These are phyloP conservation scores for Henricia sp. DNA, from an alignment of 53 echinoderm and acorn worm species.

Conservation along the genomic window DNA sequence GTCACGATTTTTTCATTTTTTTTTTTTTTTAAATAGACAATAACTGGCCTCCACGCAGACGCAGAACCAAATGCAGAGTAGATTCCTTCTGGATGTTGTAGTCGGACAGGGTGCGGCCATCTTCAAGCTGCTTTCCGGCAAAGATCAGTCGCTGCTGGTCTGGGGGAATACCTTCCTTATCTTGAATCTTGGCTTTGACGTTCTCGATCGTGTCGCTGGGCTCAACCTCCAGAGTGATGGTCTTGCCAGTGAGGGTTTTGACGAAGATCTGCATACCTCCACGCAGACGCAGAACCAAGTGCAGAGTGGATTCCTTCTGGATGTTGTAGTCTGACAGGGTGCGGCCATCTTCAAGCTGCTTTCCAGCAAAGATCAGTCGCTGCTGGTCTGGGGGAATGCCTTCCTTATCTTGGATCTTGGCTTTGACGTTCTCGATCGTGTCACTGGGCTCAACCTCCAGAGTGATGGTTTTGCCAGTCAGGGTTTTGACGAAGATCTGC, in stretches of 20 bases:
- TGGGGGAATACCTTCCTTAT: too few species aligned
- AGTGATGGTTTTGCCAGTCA: slow-evolving; percentile 89
- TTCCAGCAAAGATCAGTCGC: slow-evolving; percentile 88
- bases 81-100: slow-evolving; percentile 71
- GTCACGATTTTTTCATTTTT: not conserved
- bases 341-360: slow-evolving; percentile 83
- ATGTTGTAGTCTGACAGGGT: slow-evolving; percentile 90
- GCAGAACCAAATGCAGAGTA: slow-evolving; percentile 70
- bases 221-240: slow-evolving; percentile 87
- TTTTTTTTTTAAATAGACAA: slow-evolving; percentile 33
- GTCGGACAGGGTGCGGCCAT: slow-evolving; percentile 75
- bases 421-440: slow-evolving; percentile 85
- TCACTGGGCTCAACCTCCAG: slow-evolving; percentile 90
- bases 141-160: slow-evolving; percentile 85
- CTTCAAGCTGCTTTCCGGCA: too few species aligned
- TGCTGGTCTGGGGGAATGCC: slow-evolving; percentile 86
- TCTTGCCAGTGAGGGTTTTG: slow-evolving; percentile 83
- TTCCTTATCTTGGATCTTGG: slow-evolving; percentile 84
- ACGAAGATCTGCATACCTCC: slow-evolving; percentile 94
- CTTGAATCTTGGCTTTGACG: slow-evolving; percentile 85
- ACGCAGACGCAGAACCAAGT: slow-evolving; percentile 85
- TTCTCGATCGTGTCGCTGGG: slow-evolving; percentile 85
- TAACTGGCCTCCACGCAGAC: slow-evolving; percentile 77
- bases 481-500: slow-evolving; percentile 94
- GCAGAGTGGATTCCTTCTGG: slow-evolving; percentile 88